Evolutionary conservation across 2,888 invertebrate genomes (phyloP).

Genomic region (Drosophila ezoana): DNA sequence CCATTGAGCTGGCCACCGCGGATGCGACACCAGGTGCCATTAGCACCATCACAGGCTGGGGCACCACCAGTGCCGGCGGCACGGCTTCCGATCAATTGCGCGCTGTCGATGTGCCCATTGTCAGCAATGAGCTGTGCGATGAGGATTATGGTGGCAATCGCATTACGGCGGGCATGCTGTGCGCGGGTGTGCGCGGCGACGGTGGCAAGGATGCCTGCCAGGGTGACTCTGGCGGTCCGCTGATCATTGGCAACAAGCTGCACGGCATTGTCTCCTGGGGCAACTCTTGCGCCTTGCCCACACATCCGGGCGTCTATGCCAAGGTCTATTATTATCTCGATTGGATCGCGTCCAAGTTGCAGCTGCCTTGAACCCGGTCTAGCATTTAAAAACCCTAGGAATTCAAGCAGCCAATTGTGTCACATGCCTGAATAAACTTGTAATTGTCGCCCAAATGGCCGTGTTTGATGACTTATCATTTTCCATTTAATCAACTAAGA

Average conservation of each 20-base stretch:
- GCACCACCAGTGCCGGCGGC: conserved; percentile 64
- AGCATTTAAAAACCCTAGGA: too few species aligned
- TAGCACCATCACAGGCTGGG: conserved; percentile 78
- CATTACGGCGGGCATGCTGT: conserved; percentile 78
- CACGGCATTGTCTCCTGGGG: conserved; percentile 83
- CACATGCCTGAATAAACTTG: conserved; percentile 52
- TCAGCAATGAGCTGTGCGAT: conserved; percentile 64
- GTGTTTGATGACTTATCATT: conserved; percentile 13
- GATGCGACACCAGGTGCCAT: conserved; percentile 48
- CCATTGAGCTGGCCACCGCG: conserved; percentile 64
- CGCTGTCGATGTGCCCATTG: conserved; percentile 74
- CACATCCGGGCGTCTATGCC: conserved; percentile 79
- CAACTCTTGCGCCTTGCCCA: conserved; percentile 66
- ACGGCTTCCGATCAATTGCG: conserved; percentile 56
- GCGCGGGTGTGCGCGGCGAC: conserved; percentile 70
- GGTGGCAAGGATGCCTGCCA: conserved; percentile 81
- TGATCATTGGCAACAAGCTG: conserved; percentile 63
- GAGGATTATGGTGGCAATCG: conserved; percentile 54
- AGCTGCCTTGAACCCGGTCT: not conserved
- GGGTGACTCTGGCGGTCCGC: conserved; percentile 82
- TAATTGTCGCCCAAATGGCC: conserved; percentile 6
- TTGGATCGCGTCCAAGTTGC: conserved; percentile 61
- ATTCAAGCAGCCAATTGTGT: conserved; percentile 6
- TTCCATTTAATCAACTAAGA: conserved; percentile 22
- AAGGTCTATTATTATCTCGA: conserved; percentile 54